Evolutionary conservation across 1,140 invertebrate genomes (phyloP).

Genomic region (Elymnias hypermnestra): DNA sequence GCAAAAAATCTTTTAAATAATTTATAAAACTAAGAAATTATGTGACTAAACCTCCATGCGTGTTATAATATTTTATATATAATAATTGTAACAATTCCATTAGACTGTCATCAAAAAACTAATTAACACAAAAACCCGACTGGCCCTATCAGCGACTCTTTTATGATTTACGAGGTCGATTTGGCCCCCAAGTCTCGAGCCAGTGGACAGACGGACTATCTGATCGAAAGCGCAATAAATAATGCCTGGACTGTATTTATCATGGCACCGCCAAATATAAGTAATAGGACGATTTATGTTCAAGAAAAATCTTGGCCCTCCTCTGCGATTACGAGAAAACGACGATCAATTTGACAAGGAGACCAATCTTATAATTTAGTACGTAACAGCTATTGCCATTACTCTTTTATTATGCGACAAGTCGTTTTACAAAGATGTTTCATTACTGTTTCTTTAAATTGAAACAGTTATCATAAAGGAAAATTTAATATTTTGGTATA

Average conservation of each 20-base stretch:
- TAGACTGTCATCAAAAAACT: constrained; percentile 13
- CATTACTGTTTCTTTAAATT: too few species aligned
- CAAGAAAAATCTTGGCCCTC: constrained; percentile 21
- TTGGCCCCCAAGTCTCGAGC: constrained; percentile 41
- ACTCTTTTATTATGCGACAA: too few species aligned
- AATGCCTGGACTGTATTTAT: constrained; percentile 61
- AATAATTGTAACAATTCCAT: constrained; percentile 1
- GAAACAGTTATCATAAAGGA: too few species aligned
- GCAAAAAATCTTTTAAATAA: too few species aligned
- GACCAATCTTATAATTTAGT: too few species aligned
- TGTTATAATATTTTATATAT: too few species aligned
- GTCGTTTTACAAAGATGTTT: too few species aligned
- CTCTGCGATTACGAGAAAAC: constrained; percentile 7
- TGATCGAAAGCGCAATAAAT: constrained; percentile 65
- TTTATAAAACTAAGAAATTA: too few species aligned
- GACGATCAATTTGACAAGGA: neutral
- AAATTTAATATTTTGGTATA: too few species aligned
- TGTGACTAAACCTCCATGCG: too few species aligned
- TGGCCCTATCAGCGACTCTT: constrained; percentile 32
- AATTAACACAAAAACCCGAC: constrained; percentile 39
- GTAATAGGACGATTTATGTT: constrained; percentile 53
- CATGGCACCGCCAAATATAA: constrained; percentile 45
- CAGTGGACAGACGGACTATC: constrained; percentile 62
- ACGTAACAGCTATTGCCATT: too few species aligned
- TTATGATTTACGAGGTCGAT: constrained; percentile 61